Evolutionary conservation across 2,888 invertebrate genomes (phyloP).

Genomic region (Drosophila cognata): DNA sequence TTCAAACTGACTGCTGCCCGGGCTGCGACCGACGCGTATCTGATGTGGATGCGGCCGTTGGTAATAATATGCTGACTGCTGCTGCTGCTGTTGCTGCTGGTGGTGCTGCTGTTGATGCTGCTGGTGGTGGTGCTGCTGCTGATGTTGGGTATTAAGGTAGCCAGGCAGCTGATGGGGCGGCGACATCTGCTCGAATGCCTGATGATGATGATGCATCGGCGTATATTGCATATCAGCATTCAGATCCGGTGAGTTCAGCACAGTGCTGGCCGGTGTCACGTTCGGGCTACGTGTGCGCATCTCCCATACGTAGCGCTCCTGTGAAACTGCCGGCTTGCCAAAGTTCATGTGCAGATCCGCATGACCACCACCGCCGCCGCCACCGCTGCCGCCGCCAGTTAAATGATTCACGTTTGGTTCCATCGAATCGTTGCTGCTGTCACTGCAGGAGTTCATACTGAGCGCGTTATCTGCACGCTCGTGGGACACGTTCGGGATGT

Average conservation of each 20-base stretch:
- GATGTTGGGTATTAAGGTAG: conserved; percentile 23
- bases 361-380: neutral
- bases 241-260: conserved; percentile 84
- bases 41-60: conserved; percentile 79
- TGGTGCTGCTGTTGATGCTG: conserved; percentile 31
- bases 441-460: conserved; percentile 69
- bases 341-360: conserved; percentile 56
- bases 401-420: conserved; percentile 47
- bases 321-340: conserved; percentile 29
- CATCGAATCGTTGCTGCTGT: conserved; percentile 71
- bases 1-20: conserved; percentile 80
- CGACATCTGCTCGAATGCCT: conserved; percentile 34
- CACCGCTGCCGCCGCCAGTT: neutral
- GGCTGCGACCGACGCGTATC: conserved; percentile 84
- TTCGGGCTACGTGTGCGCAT: conserved; percentile 84
- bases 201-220: conserved; percentile 70
- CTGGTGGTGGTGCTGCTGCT: conserved; percentile 27
- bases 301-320: conserved; percentile 85
- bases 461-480: conserved; percentile 9
- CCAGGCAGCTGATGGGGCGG: conserved; percentile 40
- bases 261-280: conserved; percentile 84
- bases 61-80: conserved; percentile 56
- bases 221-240: conserved; percentile 82
- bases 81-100: conserved; percentile 21
- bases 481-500: neutral